phyloP scores from a whole-genome alignment of 2,797 vertebrate genomes.

The Sarcophilus harrisii region DNA sequence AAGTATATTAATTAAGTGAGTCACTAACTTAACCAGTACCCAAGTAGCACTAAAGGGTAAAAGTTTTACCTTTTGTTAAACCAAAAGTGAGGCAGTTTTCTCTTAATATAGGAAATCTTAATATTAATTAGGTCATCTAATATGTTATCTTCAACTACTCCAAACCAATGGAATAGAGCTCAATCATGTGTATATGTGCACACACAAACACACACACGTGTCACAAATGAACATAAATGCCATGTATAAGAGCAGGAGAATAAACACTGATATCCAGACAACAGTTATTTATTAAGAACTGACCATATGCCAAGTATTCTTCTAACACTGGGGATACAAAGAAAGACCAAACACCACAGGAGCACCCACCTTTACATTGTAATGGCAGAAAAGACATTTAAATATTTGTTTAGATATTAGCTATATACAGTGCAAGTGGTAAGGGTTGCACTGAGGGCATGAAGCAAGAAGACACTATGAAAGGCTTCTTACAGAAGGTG shows the following conservation, averaged over 20 bases:
- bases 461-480: background rate
- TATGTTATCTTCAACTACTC: background rate
- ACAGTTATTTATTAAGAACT: background rate
- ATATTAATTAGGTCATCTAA: background rate
- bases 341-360: background rate
- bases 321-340: background rate
- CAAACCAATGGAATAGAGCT: background rate
- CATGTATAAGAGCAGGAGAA: background rate
- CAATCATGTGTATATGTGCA: background rate
- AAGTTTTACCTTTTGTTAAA: background rate
- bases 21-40: background rate
- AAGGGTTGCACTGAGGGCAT: background rate
- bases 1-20: background rate
- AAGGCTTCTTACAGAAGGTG: background rate
- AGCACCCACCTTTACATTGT: background rate
- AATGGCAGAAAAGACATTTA: background rate
- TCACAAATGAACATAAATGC: background rate
- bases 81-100: background rate
- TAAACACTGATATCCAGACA: background rate
- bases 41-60: background rate
- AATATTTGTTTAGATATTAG: background rate
- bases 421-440: background rate
- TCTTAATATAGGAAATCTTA: background rate
- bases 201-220: too few species aligned
- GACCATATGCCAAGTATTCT: background rate